phyloP scores from a whole-genome alignment of 2,797 vertebrate genomes.

The Nasua narica region DNA sequence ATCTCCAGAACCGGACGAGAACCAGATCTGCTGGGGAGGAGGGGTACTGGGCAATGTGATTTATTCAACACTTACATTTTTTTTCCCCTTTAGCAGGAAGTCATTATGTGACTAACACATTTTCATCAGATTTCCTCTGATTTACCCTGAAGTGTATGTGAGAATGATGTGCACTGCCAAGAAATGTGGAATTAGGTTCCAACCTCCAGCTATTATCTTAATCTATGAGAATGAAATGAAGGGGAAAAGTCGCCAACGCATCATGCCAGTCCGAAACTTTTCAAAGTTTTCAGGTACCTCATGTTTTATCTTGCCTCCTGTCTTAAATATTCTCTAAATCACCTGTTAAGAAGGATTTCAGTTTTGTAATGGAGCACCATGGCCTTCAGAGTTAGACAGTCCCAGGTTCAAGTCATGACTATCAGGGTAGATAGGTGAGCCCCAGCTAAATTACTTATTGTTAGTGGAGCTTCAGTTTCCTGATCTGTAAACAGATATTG shows the following conservation, averaged over 20 bases:
- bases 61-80: background rate
- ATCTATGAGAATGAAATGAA: constrained; percentile 86
- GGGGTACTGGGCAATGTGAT: background rate
- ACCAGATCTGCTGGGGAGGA: background rate
- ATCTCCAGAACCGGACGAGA: background rate
- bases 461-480: background rate
- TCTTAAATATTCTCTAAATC: background rate
- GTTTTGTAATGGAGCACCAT: background rate
- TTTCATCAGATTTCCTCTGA: background rate
- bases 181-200: constrained; percentile 92
- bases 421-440: background rate
- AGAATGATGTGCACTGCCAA: constrained; percentile 87
- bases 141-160: background rate
- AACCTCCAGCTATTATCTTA: constrained; percentile 90
- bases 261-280: constrained; percentile 93
- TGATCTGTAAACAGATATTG: background rate
- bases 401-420: background rate
- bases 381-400: background rate
- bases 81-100: constrained; percentile 46
- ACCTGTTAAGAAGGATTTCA: background rate
- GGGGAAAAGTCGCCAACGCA: constrained; percentile 87
- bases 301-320: background rate
- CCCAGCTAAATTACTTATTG: background rate
- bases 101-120: background rate
- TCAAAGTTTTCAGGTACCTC: constrained; percentile 89